Conservation (phyloP, 1,140 invertebrate species). For the Calliphora vicina region DNA sequence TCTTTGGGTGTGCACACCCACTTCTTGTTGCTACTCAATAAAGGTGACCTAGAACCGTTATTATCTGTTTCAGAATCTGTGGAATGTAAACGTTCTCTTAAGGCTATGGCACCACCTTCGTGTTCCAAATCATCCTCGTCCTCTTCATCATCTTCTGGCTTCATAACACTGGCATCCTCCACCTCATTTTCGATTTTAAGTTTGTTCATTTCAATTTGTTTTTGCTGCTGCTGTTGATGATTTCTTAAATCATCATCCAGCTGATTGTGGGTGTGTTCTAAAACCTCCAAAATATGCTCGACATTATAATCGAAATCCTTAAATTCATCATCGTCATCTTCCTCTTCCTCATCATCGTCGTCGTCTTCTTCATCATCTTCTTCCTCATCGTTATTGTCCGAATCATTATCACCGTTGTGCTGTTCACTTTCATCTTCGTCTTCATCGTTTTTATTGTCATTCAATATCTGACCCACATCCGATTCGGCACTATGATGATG, state of each 20-base stretch:
- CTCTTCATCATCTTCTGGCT: not conserved
- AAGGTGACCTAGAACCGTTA: constrained; percentile 69
- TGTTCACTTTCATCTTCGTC: constrained; percentile 31
- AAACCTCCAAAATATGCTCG: constrained; percentile 50
- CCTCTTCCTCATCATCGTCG: constrained; percentile 43
- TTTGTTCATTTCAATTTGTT: constrained; percentile 36
- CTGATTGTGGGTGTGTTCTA: constrained; percentile 36
- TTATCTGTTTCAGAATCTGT: constrained; percentile 69
- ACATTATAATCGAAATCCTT: constrained; percentile 60
- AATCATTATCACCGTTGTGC: constrained; percentile 59
- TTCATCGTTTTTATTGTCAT: constrained; percentile 25
- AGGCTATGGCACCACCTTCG: constrained; percentile 48
- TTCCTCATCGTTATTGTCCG: constrained; percentile 44
- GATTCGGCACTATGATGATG: constrained; percentile 25
- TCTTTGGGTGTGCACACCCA: constrained; percentile 46
- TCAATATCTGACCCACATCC: constrained; percentile 16
- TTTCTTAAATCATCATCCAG: constrained; percentile 34
- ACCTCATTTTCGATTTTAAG: not conserved
- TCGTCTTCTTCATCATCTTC: constrained; percentile 41
- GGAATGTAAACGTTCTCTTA: constrained; percentile 64
- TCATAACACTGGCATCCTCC: not conserved
- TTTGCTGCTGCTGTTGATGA: constrained; percentile 1
- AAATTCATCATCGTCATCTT: constrained; percentile 55
- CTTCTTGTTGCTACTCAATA: constrained; percentile 62
- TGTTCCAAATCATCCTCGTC: constrained; percentile 25